These are phyloP conservation scores for Pseudoatta argentina DNA, from an alignment of 1,140 invertebrate genomes.

Conservation along the genomic window DNA sequence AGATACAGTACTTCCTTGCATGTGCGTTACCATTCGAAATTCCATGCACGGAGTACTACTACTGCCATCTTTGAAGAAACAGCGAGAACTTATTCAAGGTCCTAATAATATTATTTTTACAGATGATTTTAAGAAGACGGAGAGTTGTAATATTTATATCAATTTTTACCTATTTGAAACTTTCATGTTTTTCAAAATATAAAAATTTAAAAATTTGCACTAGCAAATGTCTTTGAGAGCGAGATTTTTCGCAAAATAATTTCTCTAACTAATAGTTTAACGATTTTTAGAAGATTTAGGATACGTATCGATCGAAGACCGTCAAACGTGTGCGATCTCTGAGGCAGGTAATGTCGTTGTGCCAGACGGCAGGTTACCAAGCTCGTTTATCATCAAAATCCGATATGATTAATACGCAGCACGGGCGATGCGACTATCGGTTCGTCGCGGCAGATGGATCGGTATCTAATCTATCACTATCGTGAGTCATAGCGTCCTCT, in stretches of 20 bases:
- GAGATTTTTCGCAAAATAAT: neutral
- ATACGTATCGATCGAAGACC: slow-evolving; percentile 8
- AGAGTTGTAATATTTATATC: too few relatives aligned
- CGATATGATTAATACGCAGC: slow-evolving; percentile 69
- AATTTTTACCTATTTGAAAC: neutral
- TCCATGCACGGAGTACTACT: too few relatives aligned
- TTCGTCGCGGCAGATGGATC: slow-evolving; percentile 71
- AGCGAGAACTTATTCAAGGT: too few relatives aligned
- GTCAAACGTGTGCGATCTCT: slow-evolving; percentile 51
- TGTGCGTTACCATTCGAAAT: too few relatives aligned
- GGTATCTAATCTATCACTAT: slow-evolving; percentile 75
- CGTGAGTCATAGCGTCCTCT: slow-evolving; percentile 66
- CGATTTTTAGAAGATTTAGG: neutral
- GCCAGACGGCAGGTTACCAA: slow-evolving; percentile 29
- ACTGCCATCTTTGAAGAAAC: too few relatives aligned
- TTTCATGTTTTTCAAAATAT: neutral
- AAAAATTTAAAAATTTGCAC: neutral
- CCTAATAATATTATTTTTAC: neutral
- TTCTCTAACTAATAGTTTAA: neutral
- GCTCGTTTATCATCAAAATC: slow-evolving; percentile 72
- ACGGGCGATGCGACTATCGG: slow-evolving; percentile 65
- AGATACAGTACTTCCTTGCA: too few relatives aligned
- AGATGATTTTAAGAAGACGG: neutral
- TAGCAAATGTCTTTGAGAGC: neutral
- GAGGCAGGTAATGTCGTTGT: slow-evolving; percentile 61